phyloP scores from a whole-genome alignment of 2,888 invertebrate genomes.

The Sabatieria punctata region DNA sequence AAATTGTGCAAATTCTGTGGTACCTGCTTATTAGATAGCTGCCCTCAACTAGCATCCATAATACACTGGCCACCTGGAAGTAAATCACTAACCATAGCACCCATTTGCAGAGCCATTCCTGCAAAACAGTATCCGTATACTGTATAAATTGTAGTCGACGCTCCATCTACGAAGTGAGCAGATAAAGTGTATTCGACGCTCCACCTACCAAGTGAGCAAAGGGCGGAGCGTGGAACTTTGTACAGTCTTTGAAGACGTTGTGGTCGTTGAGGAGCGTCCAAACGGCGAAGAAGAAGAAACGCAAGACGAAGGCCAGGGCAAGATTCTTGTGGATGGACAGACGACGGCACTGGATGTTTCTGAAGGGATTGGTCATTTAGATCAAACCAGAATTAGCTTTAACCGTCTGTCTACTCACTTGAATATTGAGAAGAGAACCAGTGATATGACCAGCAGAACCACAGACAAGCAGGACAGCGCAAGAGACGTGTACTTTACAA shows the following conservation, averaged over 20 bases:
- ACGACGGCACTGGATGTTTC: constrained; percentile 33
- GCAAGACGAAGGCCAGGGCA: constrained; percentile 37
- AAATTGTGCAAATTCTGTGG: no score
- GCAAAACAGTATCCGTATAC: no score
- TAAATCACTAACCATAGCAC: constrained; percentile 40
- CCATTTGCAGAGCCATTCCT: constrained; percentile 42
- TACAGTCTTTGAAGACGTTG: constrained; percentile 25
- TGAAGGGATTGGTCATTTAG: no score
- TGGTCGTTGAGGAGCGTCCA: constrained; percentile 25
- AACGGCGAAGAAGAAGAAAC: constrained; percentile 32
- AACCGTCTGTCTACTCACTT: no score
- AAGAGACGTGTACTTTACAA: background rate
- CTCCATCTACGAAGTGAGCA: no score
- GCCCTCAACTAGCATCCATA: constrained; percentile 45
- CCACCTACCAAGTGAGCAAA: constrained; percentile 16
- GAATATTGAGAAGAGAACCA: background rate
- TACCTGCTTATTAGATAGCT: constrained; percentile 27
- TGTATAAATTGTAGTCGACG: no score
- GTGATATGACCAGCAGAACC: background rate
- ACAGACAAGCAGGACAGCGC: background rate
- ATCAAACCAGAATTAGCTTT: no score
- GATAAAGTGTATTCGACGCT: no score
- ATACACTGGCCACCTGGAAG: constrained; percentile 41
- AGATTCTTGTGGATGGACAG: constrained; percentile 37
- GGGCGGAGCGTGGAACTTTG: constrained; percentile 18